Conservation (phyloP, 2,888 invertebrate genomes). For the Cecidostiba fungosa region DNA sequence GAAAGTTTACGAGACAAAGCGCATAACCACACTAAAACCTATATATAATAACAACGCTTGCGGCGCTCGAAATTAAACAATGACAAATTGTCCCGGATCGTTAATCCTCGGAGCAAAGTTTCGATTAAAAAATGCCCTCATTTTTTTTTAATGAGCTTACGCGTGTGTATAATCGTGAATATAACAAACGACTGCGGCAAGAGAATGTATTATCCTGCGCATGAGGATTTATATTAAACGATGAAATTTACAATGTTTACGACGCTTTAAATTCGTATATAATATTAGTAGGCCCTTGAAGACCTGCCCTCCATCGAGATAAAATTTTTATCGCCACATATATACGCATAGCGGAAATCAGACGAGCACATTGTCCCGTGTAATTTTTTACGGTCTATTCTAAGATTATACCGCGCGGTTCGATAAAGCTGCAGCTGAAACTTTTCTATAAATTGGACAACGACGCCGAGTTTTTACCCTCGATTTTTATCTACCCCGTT, state of each 20-base stretch:
- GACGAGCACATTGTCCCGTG: slow-evolving; percentile 48
- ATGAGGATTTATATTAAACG: slow-evolving; percentile 35
- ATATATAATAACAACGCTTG: neutral
- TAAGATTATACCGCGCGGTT: slow-evolving; percentile 50
- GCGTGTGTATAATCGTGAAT: neutral
- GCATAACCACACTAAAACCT: neutral
- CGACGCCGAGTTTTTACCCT: neutral
- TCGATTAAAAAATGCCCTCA: slow-evolving; percentile 1
- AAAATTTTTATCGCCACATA: slow-evolving; percentile 51
- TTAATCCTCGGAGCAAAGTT: neutral
- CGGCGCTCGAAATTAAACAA: neutral
- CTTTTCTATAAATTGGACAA: slow-evolving; percentile 27
- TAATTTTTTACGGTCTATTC: slow-evolving; percentile 51
- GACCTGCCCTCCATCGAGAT: neutral
- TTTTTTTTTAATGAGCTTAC: slow-evolving; percentile 27
- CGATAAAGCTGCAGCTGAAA: slow-evolving; percentile 39
- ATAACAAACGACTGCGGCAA: neutral
- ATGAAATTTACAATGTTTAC: slow-evolving; percentile 39
- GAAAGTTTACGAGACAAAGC: neutral
- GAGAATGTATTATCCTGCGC: neutral
- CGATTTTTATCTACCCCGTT: slow-evolving; percentile 4
- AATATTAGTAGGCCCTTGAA: slow-evolving; percentile 2
- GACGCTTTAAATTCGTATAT: slow-evolving; percentile 39
- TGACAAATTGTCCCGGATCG: neutral
- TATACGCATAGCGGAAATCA: slow-evolving; percentile 39